A percentile compares a stretch with the other conserved stretches of the same genome.
These are phyloP conservation scores for Harpalus rubripes DNA, from an alignment of 2,888 invertebrate genomes.

Conservation along the genomic window DNA sequence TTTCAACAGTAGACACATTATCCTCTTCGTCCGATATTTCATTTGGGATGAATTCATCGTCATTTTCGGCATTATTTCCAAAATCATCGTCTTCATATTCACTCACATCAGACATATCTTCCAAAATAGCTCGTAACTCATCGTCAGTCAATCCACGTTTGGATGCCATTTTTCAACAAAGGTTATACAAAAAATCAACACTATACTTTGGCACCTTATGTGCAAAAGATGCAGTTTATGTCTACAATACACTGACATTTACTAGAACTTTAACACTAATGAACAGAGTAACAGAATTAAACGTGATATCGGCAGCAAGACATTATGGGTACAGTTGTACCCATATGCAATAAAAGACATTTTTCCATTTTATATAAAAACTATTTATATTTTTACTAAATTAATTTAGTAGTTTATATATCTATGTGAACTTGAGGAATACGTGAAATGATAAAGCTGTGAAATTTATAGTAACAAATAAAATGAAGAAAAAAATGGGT, in stretches of 20 bases:
- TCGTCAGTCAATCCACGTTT: constrained; percentile 21
- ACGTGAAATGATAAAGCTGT: not conserved
- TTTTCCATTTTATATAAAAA: constrained; percentile 1
- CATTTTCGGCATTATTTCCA: too few relatives aligned
- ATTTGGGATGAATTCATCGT: constrained; percentile 4
- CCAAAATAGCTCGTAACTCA: not conserved
- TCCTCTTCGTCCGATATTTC: constrained; percentile 20
- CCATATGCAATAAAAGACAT: constrained; percentile 4
- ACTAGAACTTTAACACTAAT: not conserved
- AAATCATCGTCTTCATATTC: too few relatives aligned
- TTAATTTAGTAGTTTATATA: constrained; percentile 23
- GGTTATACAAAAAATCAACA: not conserved
- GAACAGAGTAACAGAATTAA: not conserved
- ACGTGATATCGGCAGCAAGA: not conserved
- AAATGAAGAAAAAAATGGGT: not conserved
- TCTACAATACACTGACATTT: not conserved
- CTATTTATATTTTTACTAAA: constrained; percentile 4
- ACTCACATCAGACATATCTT: not conserved
- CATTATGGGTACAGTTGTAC: constrained; percentile 7
- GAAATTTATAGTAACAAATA: not conserved
- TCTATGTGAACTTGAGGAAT: constrained; percentile 1
- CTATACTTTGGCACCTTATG: not conserved
- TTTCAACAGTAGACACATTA: constrained; percentile 5
- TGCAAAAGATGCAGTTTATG: not conserved
- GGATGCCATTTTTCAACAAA: constrained; percentile 13